Base-by-base conservation (phyloP, 2,113 vertebrate genomes). In the Solea solea region DNA sequence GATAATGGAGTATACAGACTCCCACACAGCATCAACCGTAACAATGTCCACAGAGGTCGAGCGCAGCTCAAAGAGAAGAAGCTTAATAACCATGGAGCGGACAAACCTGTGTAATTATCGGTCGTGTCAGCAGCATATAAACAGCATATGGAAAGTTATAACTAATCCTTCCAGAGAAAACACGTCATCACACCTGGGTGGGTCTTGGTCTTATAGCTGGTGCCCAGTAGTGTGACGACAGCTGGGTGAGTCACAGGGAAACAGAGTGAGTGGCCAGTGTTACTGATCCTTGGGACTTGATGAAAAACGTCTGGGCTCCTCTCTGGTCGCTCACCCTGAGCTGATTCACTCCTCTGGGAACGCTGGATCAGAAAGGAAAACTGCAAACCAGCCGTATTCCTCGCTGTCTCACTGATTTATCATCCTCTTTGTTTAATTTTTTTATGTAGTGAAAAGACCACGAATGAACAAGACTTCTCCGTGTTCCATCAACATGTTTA, bases 321-420 rank as follows among this genome's bases (percentile, higher is more conserved):
- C 72, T 85, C 89, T 70, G 87, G 90, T 91, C 5, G 34, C 28
- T 34, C 85, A 75, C 51, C 69, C 67, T 64, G 56, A 54, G 83
- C 83, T 91, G 88, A 93, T 90, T 93, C 92, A 88, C 85, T 81
- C 76, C 90, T 90, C 88, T 93, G 88, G 87, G 89, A 91, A 94
- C 88, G 86, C 46, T 54, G 54, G 75, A 53, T 76, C 13, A 9
- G 58, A 76, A 55, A 75, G 70, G 61, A 80, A 21, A 80, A 87
- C 80, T 74, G 3, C 81, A 80, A 68, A 56, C 15, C 51, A 62
- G 70, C 56, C 53, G 69, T 7, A 46, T 80, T 74, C 80, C 76
- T 83, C 73, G 42, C 69, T 72, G 64, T 66, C 69, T 14, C 46
- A 16, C 57, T 39, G 41, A 55, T 2, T 54, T 63, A 11, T 58